Evolutionary conservation across 2,113 vertebrate species (phyloP).

Genomic region (Hippolais icterina): DNA sequence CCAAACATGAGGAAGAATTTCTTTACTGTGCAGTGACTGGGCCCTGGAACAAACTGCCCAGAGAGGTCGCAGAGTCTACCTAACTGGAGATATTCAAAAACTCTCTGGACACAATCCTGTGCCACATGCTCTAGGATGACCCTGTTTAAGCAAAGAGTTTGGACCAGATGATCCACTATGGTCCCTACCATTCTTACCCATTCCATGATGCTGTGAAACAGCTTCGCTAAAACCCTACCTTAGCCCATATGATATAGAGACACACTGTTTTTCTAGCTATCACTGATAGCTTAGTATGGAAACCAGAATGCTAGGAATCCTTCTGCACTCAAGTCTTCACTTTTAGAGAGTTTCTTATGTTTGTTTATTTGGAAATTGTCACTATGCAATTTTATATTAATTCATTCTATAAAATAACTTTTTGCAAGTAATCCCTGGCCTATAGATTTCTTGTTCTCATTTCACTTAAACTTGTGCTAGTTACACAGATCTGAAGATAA

Average conservation of each 20-base stretch:
- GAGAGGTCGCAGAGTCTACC: background rate
- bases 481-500: background rate
- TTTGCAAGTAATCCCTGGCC: background rate
- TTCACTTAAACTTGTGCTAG: background rate
- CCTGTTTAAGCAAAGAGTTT: background rate
- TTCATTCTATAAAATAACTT: background rate
- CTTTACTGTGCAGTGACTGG: no score
- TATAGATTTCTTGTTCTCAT: background rate
- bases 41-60: background rate
- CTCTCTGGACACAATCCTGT: background rate
- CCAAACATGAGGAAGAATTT: background rate
- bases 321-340: background rate
- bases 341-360: background rate
- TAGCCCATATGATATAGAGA: background rate
- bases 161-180: background rate
- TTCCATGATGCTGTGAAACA: background rate
- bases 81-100: background rate
- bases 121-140: no score
- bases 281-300: background rate
- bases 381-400: background rate
- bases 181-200: background rate
- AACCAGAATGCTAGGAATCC: background rate
- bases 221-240: background rate
- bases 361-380: background rate
- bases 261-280: background rate